Conservation (phyloP, 2,888 invertebrate species). For the Cantharis rustica region DNA sequence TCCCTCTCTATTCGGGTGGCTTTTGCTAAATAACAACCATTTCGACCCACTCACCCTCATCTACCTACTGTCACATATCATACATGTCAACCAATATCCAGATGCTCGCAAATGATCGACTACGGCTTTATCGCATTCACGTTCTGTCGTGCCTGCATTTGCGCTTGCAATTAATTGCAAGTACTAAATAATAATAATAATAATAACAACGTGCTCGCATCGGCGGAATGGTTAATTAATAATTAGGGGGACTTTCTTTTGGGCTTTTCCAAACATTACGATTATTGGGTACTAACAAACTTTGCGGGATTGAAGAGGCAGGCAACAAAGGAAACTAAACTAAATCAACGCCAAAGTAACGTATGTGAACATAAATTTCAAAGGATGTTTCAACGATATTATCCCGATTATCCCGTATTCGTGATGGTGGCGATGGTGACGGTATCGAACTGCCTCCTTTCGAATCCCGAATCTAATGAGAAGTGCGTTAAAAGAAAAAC, state of each 20-base stretch:
- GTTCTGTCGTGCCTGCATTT: conserved; percentile 15
- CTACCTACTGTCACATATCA: conserved; percentile 37
- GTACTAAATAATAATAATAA: not conserved
- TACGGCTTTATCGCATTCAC: conserved; percentile 20
- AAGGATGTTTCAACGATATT: conserved; percentile 3
- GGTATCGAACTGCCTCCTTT: not conserved
- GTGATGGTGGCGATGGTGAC: not conserved
- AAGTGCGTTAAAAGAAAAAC: conserved; percentile 8
- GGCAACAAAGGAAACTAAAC: not conserved
- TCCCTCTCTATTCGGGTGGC: conserved; percentile 12
- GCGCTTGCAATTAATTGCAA: conserved; percentile 20
- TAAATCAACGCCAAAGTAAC: not conserved
- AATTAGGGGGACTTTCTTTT: not conserved
- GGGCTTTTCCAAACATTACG: not conserved
- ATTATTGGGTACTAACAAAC: not conserved
- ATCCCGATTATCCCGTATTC: not conserved
- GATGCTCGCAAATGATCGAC: conserved; percentile 26
- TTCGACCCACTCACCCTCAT: conserved; percentile 37
- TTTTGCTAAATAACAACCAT: not conserved
- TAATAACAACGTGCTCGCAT: too few relatives aligned
- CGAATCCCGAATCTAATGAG: not conserved
- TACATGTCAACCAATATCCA: conserved; percentile 35
- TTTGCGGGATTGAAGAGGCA: not conserved
- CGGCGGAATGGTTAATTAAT: not conserved
- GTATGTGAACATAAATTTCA: not conserved